A percentile compares a stretch with the other conserved stretches of the same genome.
These are phyloP conservation scores for Solen grandis DNA, from an alignment of 1,140 invertebrate genomes.

Conservation along the genomic window DNA sequence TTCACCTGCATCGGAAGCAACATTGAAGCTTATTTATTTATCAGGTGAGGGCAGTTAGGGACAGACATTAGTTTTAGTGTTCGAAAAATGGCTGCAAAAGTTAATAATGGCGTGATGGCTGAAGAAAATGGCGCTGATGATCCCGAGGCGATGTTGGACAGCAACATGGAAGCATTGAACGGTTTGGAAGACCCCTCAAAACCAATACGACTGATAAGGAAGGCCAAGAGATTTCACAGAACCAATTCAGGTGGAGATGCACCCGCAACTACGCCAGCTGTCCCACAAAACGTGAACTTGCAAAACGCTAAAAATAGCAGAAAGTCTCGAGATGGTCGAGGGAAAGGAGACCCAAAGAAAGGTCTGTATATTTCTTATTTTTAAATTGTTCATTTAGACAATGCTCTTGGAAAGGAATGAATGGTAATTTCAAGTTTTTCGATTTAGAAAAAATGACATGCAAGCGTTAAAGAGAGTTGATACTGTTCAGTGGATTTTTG, in stretches of 20 bases:
- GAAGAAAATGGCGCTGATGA: constrained; percentile 51
- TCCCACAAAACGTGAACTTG: background rate
- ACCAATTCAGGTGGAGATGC: constrained; percentile 38
- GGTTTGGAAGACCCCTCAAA: constrained; percentile 31
- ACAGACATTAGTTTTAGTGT: background rate
- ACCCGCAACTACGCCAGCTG: background rate
- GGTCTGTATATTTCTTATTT: constrained; percentile 13
- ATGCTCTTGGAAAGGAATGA: no score
- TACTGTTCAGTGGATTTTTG: no score
- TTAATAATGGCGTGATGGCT: constrained; percentile 25
- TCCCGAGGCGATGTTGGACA: background rate
- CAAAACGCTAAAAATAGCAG: constrained; percentile 38
- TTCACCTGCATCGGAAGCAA: background rate
- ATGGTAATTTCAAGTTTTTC: no score
- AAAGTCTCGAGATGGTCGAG: constrained; percentile 45
- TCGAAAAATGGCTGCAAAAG: constrained; percentile 22
- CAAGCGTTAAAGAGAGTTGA: no score
- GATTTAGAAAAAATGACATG: no score
- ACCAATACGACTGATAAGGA: constrained; percentile 50
- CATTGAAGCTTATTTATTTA: background rate
- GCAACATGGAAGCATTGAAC: constrained; percentile 19
- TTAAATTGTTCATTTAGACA: no score
- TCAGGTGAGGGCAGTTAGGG: background rate
- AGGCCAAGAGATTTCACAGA: constrained; percentile 36
- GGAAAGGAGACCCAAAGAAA: constrained; percentile 48